Conservation (phyloP, 30 jellyfish, hydroid and myxozoan species). For the Mastigias papua region DNA sequence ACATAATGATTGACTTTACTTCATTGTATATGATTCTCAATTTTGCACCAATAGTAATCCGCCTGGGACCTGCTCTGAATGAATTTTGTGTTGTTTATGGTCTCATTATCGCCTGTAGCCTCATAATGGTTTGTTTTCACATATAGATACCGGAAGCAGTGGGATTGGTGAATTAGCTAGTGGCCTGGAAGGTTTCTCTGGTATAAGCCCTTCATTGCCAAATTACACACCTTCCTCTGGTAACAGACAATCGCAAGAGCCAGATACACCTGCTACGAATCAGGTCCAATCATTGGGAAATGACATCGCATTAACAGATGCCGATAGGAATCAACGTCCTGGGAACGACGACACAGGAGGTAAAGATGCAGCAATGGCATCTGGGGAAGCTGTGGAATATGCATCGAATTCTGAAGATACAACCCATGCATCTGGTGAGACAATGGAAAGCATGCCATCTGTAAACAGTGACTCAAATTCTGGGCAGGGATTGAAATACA, state of each 20-base stretch:
- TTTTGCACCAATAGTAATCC: no score
- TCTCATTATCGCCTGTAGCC: neutral
- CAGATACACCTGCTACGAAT: neutral
- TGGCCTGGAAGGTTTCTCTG: neutral
- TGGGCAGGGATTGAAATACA: neutral
- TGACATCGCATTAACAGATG: neutral
- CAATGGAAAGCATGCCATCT: neutral
- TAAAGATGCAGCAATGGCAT: neutral
- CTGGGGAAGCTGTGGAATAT: neutral
- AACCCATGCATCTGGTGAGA: neutral
- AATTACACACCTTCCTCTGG: neutral
- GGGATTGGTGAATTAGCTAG: neutral
- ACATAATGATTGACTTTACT: no score
- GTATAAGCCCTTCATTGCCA: neutral
- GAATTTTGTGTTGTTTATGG: neutral
- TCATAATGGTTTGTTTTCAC: neutral
- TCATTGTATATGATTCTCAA: no score
- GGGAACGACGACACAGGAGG: neutral
- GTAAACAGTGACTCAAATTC: neutral
- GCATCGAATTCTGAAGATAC: neutral
- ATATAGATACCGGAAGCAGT: neutral
- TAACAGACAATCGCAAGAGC: neutral
- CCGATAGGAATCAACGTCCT: neutral
- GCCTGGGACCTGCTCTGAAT: no score
- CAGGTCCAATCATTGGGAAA: neutral